phyloP scores from a whole-genome alignment of 2,888 invertebrate genomes.

The Lampropteryx suffumata region DNA sequence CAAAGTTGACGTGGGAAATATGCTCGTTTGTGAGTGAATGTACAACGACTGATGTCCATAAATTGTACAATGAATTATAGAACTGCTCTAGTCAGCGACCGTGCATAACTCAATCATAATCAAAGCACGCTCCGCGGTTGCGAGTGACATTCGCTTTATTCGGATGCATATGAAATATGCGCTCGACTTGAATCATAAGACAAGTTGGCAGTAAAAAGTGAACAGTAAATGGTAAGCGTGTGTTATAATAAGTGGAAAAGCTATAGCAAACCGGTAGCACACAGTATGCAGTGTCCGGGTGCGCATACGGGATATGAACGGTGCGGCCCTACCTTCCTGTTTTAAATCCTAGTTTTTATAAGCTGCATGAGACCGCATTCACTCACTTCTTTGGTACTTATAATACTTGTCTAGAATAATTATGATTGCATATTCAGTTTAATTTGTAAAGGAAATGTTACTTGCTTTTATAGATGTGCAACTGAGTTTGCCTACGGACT shows the following conservation, averaged over 20 bases:
- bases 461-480: conserved; percentile 27
- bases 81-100: conserved; percentile 53
- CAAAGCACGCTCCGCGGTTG: conserved; percentile 38
- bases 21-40: conserved; percentile 73
- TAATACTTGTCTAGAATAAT: conserved; percentile 41
- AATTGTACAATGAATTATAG: conserved; percentile 76
- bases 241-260: conserved; percentile 64
- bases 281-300: conserved; percentile 69
- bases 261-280: conserved; percentile 57
- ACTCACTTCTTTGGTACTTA: conserved; percentile 39
- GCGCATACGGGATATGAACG: conserved; percentile 61
- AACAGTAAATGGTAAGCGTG: conserved; percentile 43
- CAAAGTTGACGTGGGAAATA: conserved; percentile 81
- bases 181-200: conserved; percentile 29
- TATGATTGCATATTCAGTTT: conserved; percentile 35
- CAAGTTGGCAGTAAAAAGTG: conserved; percentile 47
- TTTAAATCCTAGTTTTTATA: conserved; percentile 64
- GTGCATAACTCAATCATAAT: conserved; percentile 74
- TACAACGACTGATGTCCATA: conserved; percentile 63
- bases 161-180: conserved; percentile 20
- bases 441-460: conserved; percentile 37
- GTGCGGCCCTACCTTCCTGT: conserved; percentile 66
- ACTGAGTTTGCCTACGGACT: conserved; percentile 6
- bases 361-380: conserved; percentile 55
- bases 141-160: conserved; percentile 34